phyloP scores from a whole-genome alignment of 2,888 invertebrate species.

The Vannuccia rotundouncinata region DNA sequence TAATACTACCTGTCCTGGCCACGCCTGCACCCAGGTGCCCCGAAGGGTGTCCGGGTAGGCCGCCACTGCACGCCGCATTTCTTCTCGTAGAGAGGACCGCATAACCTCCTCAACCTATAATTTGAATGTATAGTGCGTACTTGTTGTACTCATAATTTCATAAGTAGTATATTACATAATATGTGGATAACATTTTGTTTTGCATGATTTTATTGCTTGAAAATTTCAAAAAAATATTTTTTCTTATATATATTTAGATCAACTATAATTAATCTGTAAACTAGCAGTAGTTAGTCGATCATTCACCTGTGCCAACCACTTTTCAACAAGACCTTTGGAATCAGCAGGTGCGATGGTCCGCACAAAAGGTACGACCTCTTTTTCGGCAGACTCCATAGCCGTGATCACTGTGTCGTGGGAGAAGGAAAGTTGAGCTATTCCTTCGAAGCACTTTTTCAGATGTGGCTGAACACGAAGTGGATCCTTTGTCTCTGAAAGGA shows the following conservation, averaged over 20 bases:
- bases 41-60: slow-evolving; percentile 48
- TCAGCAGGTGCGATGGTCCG: slow-evolving; percentile 50
- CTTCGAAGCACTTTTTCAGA: slow-evolving; percentile 56
- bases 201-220: no score
- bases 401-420: slow-evolving; percentile 49
- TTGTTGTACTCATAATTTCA: no score
- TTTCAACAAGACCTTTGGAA: slow-evolving; percentile 53
- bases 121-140: slow-evolving; percentile 46
- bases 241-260: neutral
- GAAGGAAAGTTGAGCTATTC: slow-evolving; percentile 53
- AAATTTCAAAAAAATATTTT: neutral
- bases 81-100: slow-evolving; percentile 73
- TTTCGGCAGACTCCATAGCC: slow-evolving; percentile 64
- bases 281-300: no score
- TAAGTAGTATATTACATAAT: no score
- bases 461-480: slow-evolving; percentile 56
- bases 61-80: slow-evolving; percentile 67
- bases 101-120: slow-evolving; percentile 79
- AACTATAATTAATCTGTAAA: no score
- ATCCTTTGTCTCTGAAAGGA: slow-evolving; percentile 56
- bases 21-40: slow-evolving; percentile 53
- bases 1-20: slow-evolving; percentile 56
- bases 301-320: slow-evolving; percentile 54
- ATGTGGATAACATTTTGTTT: no score
- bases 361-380: slow-evolving; percentile 50